phyloP scores from a whole-genome alignment of 37 sponge, comb jelly and placozoan species.

The Oscarella lobularis region DNA sequence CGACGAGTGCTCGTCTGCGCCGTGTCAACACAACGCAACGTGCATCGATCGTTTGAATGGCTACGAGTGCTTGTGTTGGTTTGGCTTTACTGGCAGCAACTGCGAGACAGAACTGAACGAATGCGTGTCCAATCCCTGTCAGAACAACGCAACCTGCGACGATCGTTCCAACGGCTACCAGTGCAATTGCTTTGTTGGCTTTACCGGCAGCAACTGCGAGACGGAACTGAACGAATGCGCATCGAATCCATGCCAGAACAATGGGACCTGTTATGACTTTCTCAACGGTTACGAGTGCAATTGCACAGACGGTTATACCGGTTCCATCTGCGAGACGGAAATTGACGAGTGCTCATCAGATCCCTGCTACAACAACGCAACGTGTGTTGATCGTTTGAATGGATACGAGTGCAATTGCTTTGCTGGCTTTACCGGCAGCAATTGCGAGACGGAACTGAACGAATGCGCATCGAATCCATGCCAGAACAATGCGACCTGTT shows the following conservation, averaged over 20 bases:
- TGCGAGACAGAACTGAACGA: not conserved
- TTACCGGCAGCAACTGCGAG: not conserved
- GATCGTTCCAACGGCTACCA: not conserved
- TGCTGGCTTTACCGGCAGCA: not conserved
- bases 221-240: conserved; percentile 7
- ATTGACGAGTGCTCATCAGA: conserved; percentile 2
- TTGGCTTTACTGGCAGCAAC: not conserved
- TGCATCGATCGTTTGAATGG: not conserved
- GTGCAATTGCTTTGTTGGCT: not conserved
- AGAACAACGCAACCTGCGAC: not conserved
- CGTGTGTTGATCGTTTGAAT: not conserved
- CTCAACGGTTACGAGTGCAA: not conserved
- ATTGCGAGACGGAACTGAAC: not conserved
- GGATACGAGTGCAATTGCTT: not conserved
- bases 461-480: not conserved
- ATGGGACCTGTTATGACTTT: conserved; percentile 36
- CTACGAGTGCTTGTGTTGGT: not conserved
- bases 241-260: conserved; percentile 17
- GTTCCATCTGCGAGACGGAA: conserved; percentile 6
- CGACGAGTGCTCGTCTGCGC: conserved; percentile 12
- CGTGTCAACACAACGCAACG: conserved; percentile 15
- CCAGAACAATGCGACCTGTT: not conserved
- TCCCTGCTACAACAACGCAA: conserved; percentile 10
- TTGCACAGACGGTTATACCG: conserved; percentile 12
- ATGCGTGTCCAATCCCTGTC: conserved; percentile 3